phyloP scores from a whole-genome alignment of 1,140 invertebrate genomes.

The Neotoxoptera formosana region DNA sequence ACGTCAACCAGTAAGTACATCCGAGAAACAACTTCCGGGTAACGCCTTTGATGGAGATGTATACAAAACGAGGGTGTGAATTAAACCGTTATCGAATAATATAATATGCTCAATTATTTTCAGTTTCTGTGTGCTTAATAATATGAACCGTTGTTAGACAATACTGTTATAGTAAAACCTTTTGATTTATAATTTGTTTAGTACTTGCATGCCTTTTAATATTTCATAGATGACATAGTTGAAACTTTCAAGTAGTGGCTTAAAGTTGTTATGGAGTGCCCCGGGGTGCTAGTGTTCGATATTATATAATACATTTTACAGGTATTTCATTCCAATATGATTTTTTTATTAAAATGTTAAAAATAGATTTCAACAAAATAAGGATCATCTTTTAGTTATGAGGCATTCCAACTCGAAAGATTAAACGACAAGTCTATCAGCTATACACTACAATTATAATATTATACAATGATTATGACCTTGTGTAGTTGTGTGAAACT shows the following conservation, averaged over 20 bases:
- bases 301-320: background rate
- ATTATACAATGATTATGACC: background rate
- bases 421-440: background rate
- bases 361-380: background rate
- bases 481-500: background rate
- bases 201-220: background rate
- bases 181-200: background rate
- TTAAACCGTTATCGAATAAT: constrained; percentile 41
- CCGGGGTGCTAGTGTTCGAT: background rate
- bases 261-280: background rate
- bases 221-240: too few relatives aligned
- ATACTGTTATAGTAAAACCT: background rate
- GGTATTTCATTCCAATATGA: background rate
- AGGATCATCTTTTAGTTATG: background rate
- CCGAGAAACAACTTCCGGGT: constrained; percentile 38
- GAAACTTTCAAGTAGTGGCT: background rate
- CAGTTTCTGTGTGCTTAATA: background rate
- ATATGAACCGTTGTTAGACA: background rate
- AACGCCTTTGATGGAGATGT: constrained; percentile 4
- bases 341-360: background rate
- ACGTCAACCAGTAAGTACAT: constrained; percentile 33
- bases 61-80: constrained; percentile 16
- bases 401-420: background rate
- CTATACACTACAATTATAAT: background rate
- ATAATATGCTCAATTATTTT: background rate